Evolutionary conservation across 2,797 vertebrate species (phyloP).

Genomic region (Hydrolagus colliei): DNA sequence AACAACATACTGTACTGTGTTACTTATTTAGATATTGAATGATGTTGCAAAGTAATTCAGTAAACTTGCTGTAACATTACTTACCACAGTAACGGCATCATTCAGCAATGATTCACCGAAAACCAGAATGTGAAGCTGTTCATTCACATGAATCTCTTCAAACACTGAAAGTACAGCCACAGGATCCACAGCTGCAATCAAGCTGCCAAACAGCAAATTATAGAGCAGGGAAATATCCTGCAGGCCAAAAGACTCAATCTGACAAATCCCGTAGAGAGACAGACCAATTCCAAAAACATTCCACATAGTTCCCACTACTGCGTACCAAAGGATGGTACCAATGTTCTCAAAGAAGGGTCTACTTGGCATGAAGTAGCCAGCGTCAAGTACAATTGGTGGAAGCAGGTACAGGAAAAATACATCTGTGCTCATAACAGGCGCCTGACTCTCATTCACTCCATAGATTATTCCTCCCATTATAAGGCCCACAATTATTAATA

Average conservation of each 20-base stretch:
- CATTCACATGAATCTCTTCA: constrained; percentile 77
- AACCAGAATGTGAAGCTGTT: constrained; percentile 73
- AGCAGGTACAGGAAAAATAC: constrained; percentile 78
- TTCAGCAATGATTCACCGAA: constrained; percentile 77
- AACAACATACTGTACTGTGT: no score
- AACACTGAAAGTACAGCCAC: constrained; percentile 72
- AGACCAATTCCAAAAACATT: constrained; percentile 69
- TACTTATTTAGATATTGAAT: background rate
- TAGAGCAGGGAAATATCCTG: constrained; percentile 67
- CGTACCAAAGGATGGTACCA: constrained; percentile 70
- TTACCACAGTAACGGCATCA: constrained; percentile 69
- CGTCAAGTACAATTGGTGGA: constrained; percentile 71
- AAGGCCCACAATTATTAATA: constrained; percentile 73
- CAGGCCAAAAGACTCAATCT: constrained; percentile 57
- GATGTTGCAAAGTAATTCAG: background rate
- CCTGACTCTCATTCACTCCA: constrained; percentile 61
- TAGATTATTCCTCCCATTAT: constrained; percentile 73
- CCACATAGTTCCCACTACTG: constrained; percentile 67
- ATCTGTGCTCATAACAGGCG: constrained; percentile 64
- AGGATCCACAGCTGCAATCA: constrained; percentile 68
- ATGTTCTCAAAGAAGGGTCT: constrained; percentile 73
- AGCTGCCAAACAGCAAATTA: constrained; percentile 69
- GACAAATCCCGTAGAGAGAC: constrained; percentile 69
- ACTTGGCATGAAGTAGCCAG: constrained; percentile 76
- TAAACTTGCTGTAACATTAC: constrained; percentile 22